These are phyloP conservation scores for Alces alces DNA, from an alignment of 2,113 vertebrate species.

Conservation along the genomic window DNA sequence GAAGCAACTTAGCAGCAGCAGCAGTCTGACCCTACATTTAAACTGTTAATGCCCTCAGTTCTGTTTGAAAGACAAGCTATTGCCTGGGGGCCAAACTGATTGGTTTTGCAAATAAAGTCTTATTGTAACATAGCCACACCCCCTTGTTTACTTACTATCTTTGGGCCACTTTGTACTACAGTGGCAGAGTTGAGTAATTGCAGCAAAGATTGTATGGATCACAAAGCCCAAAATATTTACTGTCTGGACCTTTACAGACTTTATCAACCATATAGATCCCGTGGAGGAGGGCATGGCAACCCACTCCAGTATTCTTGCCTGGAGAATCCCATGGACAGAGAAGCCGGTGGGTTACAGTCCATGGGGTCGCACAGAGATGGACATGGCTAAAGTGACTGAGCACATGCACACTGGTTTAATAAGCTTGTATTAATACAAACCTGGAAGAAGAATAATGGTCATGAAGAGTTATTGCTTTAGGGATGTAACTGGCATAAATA, in stretches of 20 bases:
- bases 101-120: constrained; percentile 43
- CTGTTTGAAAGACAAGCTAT: neutral
- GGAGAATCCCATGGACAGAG: neutral
- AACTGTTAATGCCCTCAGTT: neutral
- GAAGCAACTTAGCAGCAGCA: too few relatives aligned
- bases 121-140: neutral
- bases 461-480: neutral
- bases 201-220: neutral
- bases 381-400: neutral
- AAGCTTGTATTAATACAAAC: neutral
- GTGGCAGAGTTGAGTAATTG: neutral
- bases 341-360: neutral
- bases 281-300: neutral
- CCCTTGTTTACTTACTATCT: neutral
- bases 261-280: neutral
- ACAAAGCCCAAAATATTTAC: constrained; percentile 11
- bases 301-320: neutral
- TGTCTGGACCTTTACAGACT: neutral
- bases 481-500: neutral
- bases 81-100: neutral
- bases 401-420: neutral
- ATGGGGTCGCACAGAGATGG: neutral
- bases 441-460: neutral
- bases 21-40: neutral
- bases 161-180: neutral